Conservation (phyloP, 2,113 vertebrate species). For the Stegastes partitus region DNA sequence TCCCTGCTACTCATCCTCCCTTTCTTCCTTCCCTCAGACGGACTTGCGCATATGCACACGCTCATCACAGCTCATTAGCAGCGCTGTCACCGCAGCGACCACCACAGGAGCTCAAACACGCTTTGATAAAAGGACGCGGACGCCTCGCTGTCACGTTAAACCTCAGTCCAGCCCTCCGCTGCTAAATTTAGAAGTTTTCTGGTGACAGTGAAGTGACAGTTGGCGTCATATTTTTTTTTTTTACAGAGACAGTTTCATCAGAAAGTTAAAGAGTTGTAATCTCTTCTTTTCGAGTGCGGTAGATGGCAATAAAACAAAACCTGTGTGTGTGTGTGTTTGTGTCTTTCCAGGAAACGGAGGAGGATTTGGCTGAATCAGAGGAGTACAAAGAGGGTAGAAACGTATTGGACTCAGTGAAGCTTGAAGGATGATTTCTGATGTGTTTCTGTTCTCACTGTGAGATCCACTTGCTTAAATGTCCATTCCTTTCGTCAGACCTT, state of each 20-base stretch:
- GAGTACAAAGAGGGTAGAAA: conserved; percentile 93
- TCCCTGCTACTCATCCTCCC: conserved; percentile 32
- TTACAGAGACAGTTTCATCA: neutral
- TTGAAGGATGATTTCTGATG: conserved; percentile 88
- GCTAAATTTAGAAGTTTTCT: conserved; percentile 19
- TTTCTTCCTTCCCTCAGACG: conserved; percentile 15
- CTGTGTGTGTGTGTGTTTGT: conserved; percentile 45
- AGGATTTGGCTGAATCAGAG: conserved; percentile 91
- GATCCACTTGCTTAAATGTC: conserved; percentile 78
- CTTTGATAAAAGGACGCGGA: conserved; percentile 48
- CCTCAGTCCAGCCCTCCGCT: neutral
- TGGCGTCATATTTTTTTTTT: neutral
- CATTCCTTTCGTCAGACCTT: conserved; percentile 85
- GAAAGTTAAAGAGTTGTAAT: neutral
- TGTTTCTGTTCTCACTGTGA: conserved; percentile 67
- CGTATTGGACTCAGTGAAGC: conserved; percentile 92
- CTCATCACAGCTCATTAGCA: conserved; percentile 69
- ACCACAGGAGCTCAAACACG: conserved; percentile 50
- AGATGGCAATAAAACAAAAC: conserved; percentile 13
- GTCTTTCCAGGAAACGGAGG: conserved; percentile 89
- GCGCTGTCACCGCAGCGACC: conserved; percentile 57
- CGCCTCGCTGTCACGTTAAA: conserved; percentile 7
- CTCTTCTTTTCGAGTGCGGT: neutral
- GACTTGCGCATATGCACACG: conserved; percentile 43
- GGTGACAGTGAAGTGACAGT: neutral